Conservation (phyloP, 2,113 vertebrate species). For the Rhabdornis inornatus region DNA sequence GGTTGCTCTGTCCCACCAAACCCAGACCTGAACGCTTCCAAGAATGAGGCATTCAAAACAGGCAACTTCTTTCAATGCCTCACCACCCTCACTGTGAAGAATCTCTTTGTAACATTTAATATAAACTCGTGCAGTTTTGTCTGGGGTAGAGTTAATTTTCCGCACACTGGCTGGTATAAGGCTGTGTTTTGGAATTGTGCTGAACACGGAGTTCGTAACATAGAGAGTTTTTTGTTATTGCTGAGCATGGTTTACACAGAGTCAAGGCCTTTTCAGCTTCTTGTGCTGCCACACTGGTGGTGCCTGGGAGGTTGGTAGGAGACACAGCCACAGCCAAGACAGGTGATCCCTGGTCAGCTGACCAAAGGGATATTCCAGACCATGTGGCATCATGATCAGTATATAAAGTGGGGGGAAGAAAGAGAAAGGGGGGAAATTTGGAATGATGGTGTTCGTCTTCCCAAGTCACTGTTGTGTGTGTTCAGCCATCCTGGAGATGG, state of each 20-base stretch:
- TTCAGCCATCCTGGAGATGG: neutral
- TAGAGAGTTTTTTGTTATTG: neutral
- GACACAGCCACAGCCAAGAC: neutral
- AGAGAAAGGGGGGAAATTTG: neutral
- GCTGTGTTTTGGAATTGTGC: neutral
- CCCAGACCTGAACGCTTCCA: neutral
- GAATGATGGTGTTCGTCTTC: neutral
- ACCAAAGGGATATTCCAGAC: neutral
- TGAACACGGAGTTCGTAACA: neutral
- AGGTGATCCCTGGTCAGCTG: neutral
- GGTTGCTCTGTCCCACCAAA: neutral
- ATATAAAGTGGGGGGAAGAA: neutral
- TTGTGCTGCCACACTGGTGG: rapidly evolving
- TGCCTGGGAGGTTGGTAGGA: neutral
- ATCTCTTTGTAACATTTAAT: neutral
- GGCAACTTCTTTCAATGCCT: neutral
- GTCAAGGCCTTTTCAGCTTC: neutral
- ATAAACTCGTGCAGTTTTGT: neutral
- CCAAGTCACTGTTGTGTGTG: neutral
- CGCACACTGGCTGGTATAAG: neutral
- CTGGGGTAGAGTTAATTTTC: neutral
- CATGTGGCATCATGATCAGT: neutral
- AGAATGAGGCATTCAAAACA: neutral
- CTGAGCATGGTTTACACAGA: neutral
- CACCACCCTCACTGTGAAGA: neutral